A percentile compares a stretch with the other conserved stretches of the same genome.
Conservation (phyloP, 2,888 invertebrate species). For the Amblyteles armatorius region DNA sequence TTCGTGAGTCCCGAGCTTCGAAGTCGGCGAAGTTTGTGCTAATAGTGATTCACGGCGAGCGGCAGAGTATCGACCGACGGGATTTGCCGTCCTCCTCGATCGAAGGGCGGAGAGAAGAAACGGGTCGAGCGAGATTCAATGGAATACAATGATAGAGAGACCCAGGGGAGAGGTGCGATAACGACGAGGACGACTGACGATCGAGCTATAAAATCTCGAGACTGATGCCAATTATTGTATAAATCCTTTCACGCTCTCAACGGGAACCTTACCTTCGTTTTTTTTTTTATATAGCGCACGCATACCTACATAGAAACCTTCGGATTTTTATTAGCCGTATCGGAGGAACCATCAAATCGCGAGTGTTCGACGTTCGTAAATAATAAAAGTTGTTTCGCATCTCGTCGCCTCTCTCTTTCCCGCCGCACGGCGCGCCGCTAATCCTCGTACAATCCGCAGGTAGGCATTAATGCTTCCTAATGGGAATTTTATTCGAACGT, state of each 20-base stretch:
- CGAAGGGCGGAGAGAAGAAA: constrained; percentile 31
- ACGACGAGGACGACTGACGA: constrained; percentile 45
- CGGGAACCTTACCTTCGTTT: not conserved
- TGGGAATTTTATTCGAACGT: constrained; percentile 52
- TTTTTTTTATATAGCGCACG: constrained; percentile 33
- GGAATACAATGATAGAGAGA: constrained; percentile 46
- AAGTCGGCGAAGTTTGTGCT: constrained; percentile 9
- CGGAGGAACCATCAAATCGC: constrained; percentile 45
- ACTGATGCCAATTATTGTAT: constrained; percentile 56
- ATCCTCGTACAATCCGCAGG: constrained; percentile 38
- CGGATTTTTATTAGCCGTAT: constrained; percentile 54
- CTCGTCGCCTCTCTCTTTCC: not conserved
- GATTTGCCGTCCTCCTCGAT: constrained; percentile 4
- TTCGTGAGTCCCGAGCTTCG: constrained; percentile 13
- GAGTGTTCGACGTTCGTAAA: constrained; percentile 33
- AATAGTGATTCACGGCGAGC: constrained; percentile 52
- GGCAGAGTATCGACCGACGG: not conserved
- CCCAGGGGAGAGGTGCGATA: constrained; percentile 48
- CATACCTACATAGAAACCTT: constrained; percentile 4
- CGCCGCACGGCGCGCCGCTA: not conserved
- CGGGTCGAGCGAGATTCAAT: constrained; percentile 30
- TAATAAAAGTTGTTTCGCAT: constrained; percentile 37
- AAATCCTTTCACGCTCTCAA: constrained; percentile 55
- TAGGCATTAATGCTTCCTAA: constrained; percentile 52
- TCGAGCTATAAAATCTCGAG: constrained; percentile 54